Evolutionary conservation across 2,888 invertebrate genomes (phyloP).

Genomic region (Leucophenga maculata): DNA sequence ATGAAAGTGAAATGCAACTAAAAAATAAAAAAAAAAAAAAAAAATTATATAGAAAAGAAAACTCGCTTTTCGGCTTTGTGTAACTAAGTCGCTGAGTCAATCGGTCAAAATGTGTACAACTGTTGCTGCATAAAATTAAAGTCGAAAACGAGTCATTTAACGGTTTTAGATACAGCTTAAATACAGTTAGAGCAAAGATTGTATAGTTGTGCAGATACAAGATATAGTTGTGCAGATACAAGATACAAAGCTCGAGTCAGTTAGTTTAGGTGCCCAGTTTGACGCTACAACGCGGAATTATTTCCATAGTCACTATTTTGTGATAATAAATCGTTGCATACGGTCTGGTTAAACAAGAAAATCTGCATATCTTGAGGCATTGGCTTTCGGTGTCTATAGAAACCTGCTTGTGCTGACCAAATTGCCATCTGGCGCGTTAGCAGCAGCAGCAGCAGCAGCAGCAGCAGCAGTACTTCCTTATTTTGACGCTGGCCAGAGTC

Average conservation of each 20-base stretch:
- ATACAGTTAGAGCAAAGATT: no score
- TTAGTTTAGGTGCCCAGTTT: slow-evolving; percentile 14
- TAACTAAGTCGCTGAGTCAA: slow-evolving; percentile 51
- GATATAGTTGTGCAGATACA: no score
- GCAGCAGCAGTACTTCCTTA: slow-evolving; percentile 52
- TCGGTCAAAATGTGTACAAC: slow-evolving; percentile 50
- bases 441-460: slow-evolving; percentile 37
- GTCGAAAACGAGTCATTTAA: no score
- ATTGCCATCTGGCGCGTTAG: slow-evolving; percentile 23
- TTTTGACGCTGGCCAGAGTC: slow-evolving; percentile 33
- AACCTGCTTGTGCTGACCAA: not conserved
- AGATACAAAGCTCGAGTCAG: not conserved
- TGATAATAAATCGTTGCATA: slow-evolving; percentile 53
- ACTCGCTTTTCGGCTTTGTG: not conserved
- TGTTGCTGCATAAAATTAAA: not conserved
- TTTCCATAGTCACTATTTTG: slow-evolving; percentile 30
- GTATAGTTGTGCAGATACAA: no score
- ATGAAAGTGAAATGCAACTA: slow-evolving; percentile 35
- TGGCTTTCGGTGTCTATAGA: not conserved
- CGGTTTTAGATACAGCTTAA: no score
- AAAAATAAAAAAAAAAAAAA: not conserved
- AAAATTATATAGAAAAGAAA: not conserved
- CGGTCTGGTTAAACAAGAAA: slow-evolving; percentile 22
- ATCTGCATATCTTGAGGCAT: slow-evolving; percentile 49
- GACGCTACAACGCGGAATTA: slow-evolving; percentile 54